Evolutionary conservation across 2,113 vertebrate species (phyloP), one percentile per base, ranked within the genome.

Genomic region (Nansenia antarctica): DNA sequence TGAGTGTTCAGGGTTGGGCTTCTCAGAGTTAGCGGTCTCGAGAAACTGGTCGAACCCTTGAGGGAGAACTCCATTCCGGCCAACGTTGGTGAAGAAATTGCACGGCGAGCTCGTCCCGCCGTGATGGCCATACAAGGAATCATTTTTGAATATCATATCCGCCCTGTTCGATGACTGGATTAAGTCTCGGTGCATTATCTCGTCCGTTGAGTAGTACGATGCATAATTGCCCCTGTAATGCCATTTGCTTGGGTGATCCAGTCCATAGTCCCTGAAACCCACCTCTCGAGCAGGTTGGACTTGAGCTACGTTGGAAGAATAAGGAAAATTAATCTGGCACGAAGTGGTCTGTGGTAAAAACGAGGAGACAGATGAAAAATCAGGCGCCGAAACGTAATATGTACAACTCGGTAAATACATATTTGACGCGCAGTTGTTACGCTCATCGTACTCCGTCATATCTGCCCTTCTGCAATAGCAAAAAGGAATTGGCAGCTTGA

Each of bases 321-420:
- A 60, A 20, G 58, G 32, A 60, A 60, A 60, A 35, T 60, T 60
- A 18, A 59, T 18, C 57, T 67, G 49, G 18, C 52, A 54, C 49
- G 49, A 26, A 8, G 30, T 29, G 88, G 88, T 94, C 89, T 97
- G 95, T 91, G 93, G 90, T 80, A 95, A 83, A 88, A 97, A 96
- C 75, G 95, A 92, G 85, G 95, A 90, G 82, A 95, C 91, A 86
- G 94, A 92, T 90, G 94, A 94, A 84, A 96, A 95, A 88, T 96
- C 95, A 84, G 95, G 92, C 90, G 93, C 93, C 20, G 95, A 94
- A 83, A 95, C 92, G 90, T 95, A 96, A 92, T 94, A 95, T 84
- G 93, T 94, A 91, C 95, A 95, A 93, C 93, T 95, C 83, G 95
- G 94, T 84, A 96, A 93, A 93, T 96, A 98, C 95, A 98, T 96